Evolutionary conservation across 2,797 vertebrate genomes (phyloP).

Genomic region (Crenuchus spilurus): DNA sequence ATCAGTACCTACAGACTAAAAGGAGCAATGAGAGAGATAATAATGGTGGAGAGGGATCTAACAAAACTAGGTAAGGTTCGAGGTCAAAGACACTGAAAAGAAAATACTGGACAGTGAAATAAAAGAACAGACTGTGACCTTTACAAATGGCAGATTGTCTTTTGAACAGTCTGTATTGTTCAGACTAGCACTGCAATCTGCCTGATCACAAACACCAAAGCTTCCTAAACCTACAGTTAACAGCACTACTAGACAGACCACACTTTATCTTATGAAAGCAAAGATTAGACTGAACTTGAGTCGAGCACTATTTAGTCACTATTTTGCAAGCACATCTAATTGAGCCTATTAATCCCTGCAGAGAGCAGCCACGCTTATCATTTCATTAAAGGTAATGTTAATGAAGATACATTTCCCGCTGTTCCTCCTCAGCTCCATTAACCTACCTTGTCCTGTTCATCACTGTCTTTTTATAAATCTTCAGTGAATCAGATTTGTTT

Average conservation of each 20-base stretch:
- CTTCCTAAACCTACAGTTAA: neutral
- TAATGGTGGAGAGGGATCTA: neutral
- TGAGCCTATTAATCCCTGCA: neutral
- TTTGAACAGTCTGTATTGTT: neutral
- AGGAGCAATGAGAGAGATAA: neutral
- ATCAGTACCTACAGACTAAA: too few relatives aligned
- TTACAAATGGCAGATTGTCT: neutral
- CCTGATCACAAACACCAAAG: neutral
- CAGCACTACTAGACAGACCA: neutral
- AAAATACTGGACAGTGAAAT: neutral
- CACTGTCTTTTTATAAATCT: neutral
- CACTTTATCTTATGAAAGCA: neutral
- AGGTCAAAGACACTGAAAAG: neutral
- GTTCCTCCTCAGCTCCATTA: neutral
- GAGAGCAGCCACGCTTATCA: neutral
- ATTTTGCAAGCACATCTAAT: neutral
- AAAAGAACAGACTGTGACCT: neutral
- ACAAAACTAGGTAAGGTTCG: neutral
- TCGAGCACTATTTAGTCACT: neutral
- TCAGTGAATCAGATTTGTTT: neutral
- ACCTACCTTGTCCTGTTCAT: neutral
- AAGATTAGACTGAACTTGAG: neutral
- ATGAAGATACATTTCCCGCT: constrained; percentile 1
- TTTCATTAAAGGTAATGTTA: constrained; percentile 7
- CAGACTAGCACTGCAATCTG: neutral